A percentile compares a stretch with the other conserved stretches of the same genome.
phyloP scores from a whole-genome alignment of 2,888 invertebrate genomes.

The Euproctis similis region DNA sequence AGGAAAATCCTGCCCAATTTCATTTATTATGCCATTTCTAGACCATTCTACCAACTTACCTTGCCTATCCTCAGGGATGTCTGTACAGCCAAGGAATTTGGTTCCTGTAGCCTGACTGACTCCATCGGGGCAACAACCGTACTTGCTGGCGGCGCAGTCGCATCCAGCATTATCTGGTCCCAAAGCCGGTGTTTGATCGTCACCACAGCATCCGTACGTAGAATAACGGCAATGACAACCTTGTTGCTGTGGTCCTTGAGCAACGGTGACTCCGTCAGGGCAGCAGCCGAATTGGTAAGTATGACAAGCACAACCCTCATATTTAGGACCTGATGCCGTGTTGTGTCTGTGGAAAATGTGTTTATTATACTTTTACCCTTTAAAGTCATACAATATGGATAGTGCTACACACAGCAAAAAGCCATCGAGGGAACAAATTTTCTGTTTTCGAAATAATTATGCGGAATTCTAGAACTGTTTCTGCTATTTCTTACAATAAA shows the following conservation, averaged over 20 bases:
- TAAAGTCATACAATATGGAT: no score
- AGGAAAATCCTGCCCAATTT: no score
- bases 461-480: no score
- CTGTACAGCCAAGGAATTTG: constrained; percentile 89
- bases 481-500: no score
- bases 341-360: constrained; percentile 75
- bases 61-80: constrained; percentile 81
- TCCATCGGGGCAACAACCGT: constrained; percentile 93
- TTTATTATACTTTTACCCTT: no score
- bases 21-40: no score
- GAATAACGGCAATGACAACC: constrained; percentile 87
- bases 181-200: constrained; percentile 85
- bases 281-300: constrained; percentile 95
- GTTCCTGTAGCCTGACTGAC: constrained; percentile 84
- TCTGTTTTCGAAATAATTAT: no score
- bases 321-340: constrained; percentile 84
- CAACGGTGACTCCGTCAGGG: constrained; percentile 85
- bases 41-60: constrained; percentile 46
- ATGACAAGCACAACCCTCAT: constrained; percentile 88
- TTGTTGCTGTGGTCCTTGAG: constrained; percentile 77
- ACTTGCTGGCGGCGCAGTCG: constrained; percentile 84
- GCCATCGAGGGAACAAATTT: no score
- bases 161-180: constrained; percentile 88
- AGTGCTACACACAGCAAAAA: no score
- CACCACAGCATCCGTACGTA: constrained; percentile 89